phyloP scores from a whole-genome alignment of 2,888 invertebrate species.

The Oasisia sp. region DNA sequence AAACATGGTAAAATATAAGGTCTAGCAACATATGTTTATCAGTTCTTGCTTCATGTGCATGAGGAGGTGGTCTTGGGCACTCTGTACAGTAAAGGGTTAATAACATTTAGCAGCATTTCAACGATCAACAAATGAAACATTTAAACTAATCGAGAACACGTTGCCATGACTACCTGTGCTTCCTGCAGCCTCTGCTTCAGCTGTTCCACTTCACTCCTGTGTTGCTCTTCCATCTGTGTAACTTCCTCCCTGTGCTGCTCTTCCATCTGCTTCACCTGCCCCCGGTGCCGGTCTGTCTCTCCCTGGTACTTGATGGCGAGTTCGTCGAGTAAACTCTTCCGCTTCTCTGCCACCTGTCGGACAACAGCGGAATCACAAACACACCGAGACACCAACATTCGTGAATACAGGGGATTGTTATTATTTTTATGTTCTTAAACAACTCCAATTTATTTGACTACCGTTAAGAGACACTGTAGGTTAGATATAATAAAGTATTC shows the following conservation, averaged over 20 bases:
- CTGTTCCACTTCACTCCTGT: not conserved
- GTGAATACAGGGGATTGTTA: not conserved
- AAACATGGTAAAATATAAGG: no score
- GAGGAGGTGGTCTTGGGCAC: not conserved
- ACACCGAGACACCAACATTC: not conserved
- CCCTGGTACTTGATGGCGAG: conserved; percentile 66
- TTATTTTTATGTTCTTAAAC: not conserved
- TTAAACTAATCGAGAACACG: not conserved
- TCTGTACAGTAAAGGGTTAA: not conserved
- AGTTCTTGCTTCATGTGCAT: no score
- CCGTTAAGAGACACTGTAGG: not conserved
- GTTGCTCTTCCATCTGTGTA: not conserved
- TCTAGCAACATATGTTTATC: no score
- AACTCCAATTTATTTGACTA: not conserved
- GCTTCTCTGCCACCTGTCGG: conserved; percentile 65
- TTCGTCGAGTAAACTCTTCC: conserved; percentile 67
- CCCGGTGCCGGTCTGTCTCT: conserved; percentile 61
- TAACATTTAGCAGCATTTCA: not conserved
- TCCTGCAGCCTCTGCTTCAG: conserved; percentile 7
- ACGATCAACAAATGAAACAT: not conserved
- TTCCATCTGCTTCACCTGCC: conserved; percentile 53
- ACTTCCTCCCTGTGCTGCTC: conserved; percentile 53
- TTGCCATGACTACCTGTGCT: not conserved
- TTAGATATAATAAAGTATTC: no score
- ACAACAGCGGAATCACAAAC: conserved; percentile 25